Conservation (phyloP, 2,888 invertebrate genomes). For the Diploptera punctata region DNA sequence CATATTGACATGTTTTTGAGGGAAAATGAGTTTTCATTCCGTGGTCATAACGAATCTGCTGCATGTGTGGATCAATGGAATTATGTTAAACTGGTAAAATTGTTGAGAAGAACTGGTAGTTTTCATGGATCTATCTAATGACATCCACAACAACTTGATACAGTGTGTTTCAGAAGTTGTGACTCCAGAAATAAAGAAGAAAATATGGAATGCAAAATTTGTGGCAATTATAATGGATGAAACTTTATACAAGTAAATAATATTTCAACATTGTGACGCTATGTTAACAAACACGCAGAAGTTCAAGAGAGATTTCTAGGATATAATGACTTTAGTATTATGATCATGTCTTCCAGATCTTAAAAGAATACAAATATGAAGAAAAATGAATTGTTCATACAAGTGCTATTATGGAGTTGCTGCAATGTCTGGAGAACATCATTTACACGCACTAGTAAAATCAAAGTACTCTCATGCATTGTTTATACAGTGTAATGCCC, state of each 20-base stretch:
- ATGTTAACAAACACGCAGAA: too few species aligned
- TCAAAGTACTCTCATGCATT: neutral
- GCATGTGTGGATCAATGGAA: neutral
- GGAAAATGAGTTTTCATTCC: neutral
- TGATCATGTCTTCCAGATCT: too few species aligned
- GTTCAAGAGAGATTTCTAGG: too few species aligned
- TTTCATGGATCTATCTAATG: neutral
- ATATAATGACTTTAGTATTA: too few species aligned
- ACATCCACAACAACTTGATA: neutral
- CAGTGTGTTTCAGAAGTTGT: conserved; percentile 5
- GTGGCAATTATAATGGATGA: conserved; percentile 6
- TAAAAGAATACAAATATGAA: too few species aligned
- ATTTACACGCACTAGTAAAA: conserved; percentile 6
- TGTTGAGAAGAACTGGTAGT: neutral
- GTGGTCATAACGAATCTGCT: neutral
- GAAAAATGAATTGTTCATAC: too few species aligned
- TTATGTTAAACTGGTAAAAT: neutral
- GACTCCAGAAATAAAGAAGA: neutral
- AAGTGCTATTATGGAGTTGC: neutral
- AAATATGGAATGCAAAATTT: neutral
- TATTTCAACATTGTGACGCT: too few species aligned
- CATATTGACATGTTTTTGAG: neutral
- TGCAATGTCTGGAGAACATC: conserved; percentile 3
- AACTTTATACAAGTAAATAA: too few species aligned
- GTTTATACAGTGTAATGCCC: conserved; percentile 20